Percentiles rank a stretch among this genome's conserved stretches.
Conservation (phyloP, 2,113 vertebrate species). For the Mastomys coucha region DNA sequence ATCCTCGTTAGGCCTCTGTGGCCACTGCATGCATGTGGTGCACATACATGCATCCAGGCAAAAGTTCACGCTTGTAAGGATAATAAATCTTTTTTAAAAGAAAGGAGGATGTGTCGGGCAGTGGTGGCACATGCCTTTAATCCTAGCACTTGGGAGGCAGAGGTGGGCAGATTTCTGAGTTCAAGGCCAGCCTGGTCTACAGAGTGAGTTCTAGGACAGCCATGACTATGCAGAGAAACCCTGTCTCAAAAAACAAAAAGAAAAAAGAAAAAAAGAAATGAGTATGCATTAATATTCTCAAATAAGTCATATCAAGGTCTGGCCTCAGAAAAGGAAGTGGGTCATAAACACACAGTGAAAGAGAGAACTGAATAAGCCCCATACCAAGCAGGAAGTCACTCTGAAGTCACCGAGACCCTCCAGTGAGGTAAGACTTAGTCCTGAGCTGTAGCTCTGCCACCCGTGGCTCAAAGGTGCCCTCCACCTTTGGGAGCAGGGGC, state of each 20-base stretch:
- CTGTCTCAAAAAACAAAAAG: no score
- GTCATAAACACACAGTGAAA: neutral
- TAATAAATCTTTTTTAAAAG: neutral
- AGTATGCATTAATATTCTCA: neutral
- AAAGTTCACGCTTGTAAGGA: neutral
- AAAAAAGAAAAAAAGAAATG: neutral
- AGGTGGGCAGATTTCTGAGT: no score
- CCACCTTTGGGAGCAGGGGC: neutral
- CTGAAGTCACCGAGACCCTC: neutral
- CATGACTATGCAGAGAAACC: no score
- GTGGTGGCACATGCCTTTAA: no score
- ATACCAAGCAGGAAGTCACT: neutral
- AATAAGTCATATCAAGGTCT: neutral
- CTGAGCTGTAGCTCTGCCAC: neutral
- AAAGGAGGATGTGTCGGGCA: no score
- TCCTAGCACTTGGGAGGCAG: no score
- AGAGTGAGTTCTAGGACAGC: no score
- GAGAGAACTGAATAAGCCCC: neutral
- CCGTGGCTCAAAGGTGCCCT: no score
- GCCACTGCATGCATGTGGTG: neutral
- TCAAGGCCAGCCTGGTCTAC: no score
- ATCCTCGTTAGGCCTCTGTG: neutral
- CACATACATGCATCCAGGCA: neutral
- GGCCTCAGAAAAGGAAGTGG: conserved; percentile 20
- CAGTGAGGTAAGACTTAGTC: neutral